These are phyloP conservation scores for Takifugu bimaculatus DNA, from an alignment of 2,113 vertebrate species.

Conservation along the genomic window DNA sequence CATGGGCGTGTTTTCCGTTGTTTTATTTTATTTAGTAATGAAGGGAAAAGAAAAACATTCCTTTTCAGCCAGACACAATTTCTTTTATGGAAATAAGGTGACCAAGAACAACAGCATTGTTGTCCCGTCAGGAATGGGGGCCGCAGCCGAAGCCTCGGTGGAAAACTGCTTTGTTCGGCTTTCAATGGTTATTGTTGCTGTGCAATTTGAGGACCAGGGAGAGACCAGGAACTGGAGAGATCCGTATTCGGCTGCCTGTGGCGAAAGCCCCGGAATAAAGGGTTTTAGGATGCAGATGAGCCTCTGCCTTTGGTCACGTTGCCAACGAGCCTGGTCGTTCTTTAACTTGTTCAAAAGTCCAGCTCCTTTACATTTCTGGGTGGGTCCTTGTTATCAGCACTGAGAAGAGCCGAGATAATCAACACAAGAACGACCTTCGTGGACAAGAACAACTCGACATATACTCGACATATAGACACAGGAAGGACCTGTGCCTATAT, in stretches of 20 bases:
- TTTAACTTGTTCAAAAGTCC: slow-evolving; percentile 10
- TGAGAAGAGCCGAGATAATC: too few species aligned
- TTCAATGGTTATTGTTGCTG: background rate
- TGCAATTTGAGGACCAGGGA: background rate
- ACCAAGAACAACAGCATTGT: too few species aligned
- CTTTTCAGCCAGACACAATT: too few species aligned
- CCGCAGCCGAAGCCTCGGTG: background rate
- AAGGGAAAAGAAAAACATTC: too few species aligned
- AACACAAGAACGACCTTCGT: too few species aligned
- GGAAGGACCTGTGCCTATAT: too few species aligned
- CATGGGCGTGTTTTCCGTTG: background rate
- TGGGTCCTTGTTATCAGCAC: background rate
- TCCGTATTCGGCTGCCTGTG: background rate
- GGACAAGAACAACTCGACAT: too few species aligned
- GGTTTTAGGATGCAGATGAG: too few species aligned
- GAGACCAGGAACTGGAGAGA: background rate
- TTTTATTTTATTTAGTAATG: background rate
- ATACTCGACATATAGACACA: too few species aligned
- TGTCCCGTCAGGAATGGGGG: background rate
- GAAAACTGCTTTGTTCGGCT: slow-evolving; percentile 3
- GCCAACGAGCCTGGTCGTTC: too few species aligned
- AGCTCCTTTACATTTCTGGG: background rate
- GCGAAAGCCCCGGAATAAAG: background rate
- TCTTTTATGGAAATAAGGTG: too few species aligned
- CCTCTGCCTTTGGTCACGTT: too few species aligned